Base-by-base conservation (phyloP, 1,140 invertebrate species). In the Hylyphantes graminicola region DNA sequence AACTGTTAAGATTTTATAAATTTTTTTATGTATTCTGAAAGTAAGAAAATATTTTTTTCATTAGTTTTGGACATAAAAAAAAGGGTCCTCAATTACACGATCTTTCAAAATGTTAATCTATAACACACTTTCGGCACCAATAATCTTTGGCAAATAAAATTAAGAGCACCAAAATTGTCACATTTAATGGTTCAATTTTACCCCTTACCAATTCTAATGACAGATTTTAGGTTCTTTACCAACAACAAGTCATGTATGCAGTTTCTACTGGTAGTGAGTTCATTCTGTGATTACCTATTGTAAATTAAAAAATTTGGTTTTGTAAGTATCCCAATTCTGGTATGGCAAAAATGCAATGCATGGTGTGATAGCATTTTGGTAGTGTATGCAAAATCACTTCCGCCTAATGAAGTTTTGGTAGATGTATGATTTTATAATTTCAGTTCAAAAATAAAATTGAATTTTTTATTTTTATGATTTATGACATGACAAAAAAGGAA, bases 171-270 rank as follows among this genome's bases (percentile, higher is more conserved):
- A 61, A 61, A 61, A 61, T 61, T 61, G 17, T 12, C 57, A 2
- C 57, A 61, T 12, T 15, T 61, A 61, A 51, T 70, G 68, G 68
- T 15, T 70, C 21, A 51, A 13, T 57, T 80, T 70, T 35, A 63
- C 21, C 17, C 35, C 68, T 73, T 63, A 63, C 35, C 9, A 68
- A 9, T 72, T 73, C 67, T 80, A 59, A 51, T 81, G 79, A 81
- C 68, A 81, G 79, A 81, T 81, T 81, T 81, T 81, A 73, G 68
- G 79, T 72, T 54, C 59, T 76, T 76, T 76, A 50, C 59, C 35
- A 21, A 74, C 35, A 21, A 55, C 55, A 76, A 76, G 55, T 35
- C 9, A 11, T 67, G 59, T 74, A 59, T 48, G 54, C 72, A 57
- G 15, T 21, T 53, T 57, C 72, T 35, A 15, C 72, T 57, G 1